Evolutionary conservation across 2,113 vertebrate genomes (phyloP).

Genomic region (Campylorhamphus procurvoides): DNA sequence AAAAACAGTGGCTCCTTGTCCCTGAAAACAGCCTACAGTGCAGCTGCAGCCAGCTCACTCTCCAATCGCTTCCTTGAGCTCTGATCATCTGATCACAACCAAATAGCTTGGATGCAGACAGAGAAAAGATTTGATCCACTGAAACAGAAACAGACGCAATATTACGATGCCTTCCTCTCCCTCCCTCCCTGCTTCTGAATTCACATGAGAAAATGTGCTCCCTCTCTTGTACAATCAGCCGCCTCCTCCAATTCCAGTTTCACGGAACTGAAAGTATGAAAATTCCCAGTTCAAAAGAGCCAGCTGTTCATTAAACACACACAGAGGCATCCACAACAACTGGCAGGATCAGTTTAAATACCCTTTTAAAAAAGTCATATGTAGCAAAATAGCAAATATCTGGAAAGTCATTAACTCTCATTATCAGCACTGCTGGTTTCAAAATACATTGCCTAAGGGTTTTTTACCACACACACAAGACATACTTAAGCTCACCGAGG

Average conservation of each 20-base stretch:
- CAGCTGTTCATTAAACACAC: constrained; percentile 50
- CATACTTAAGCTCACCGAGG: neutral
- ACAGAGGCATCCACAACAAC: neutral
- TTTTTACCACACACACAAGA: neutral
- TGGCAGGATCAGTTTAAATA: constrained; percentile 6
- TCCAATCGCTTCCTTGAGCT: constrained; percentile 87
- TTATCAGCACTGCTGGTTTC: neutral
- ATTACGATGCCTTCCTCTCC: constrained; percentile 18
- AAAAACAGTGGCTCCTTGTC: constrained; percentile 93
- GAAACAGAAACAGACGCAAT: constrained; percentile 66
- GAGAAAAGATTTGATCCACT: constrained; percentile 81
- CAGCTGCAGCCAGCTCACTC: constrained; percentile 90
- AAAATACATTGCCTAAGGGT: neutral
- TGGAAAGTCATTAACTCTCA: neutral
- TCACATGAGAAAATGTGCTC: constrained; percentile 35
- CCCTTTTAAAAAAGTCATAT: neutral
- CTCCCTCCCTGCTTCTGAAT: constrained; percentile 36
- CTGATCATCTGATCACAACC: constrained; percentile 92
- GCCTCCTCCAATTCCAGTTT: neutral
- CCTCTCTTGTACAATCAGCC: constrained; percentile 36
- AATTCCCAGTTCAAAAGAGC: constrained; percentile 16
- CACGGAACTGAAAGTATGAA: constrained; percentile 46
- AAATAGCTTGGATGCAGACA: constrained; percentile 83
- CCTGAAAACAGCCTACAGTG: constrained; percentile 84
- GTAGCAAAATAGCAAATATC: constrained; percentile 6